Evolutionary conservation across 2,888 invertebrate species (phyloP), one percentile per base, ranked within the genome.

Genomic region (Chydorus sphaericus): DNA sequence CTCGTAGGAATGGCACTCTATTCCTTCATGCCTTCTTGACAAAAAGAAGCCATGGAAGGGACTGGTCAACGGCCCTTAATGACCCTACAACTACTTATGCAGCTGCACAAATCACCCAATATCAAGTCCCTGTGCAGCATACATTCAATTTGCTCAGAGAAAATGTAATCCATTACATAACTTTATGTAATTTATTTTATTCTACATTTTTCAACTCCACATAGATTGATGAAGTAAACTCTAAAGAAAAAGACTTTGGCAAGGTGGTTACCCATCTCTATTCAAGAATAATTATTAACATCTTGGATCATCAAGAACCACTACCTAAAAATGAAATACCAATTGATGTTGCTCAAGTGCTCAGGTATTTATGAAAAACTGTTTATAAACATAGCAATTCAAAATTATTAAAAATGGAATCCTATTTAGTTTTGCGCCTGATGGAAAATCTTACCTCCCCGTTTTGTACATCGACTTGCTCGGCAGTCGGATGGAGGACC

Each of bases 391-490:
- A 38, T 48, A 37, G 48, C 49, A 28, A 58, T 44, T 49, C 44
- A 23, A 49, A 52, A 30, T 52, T 28, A 11, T 26, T 54, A 55
- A 7, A 14, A n/a, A n/a, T n/a, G n/a, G n/a, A n/a, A n/a, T n/a
- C n/a, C n/a, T n/a, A n/a, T n/a, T 30, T 31, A 50, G 20, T 49
- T 61, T 37, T 29, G 44, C 44, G 5, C 51, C 51, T 54, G 48
- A 76, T 49, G 70, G 71, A 14, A 78, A 79, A 66, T 44, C 23
- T 26, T 89, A 89, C 66, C 70, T 91, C 59, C 94, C 94, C 23
- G 81, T 93, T 60, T 71, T 92, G 7, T 82, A 82, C 63, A 80
- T 85, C 61, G 90, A 94, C 70, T 80, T 85, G 61, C 75, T 94
- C 50, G 85, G 85, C 66, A 84, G 84, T 55, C 77, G 92, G 49